These are phyloP conservation scores for Marronus borbonicus DNA, from an alignment of 2,888 invertebrate species.

Conservation along the genomic window DNA sequence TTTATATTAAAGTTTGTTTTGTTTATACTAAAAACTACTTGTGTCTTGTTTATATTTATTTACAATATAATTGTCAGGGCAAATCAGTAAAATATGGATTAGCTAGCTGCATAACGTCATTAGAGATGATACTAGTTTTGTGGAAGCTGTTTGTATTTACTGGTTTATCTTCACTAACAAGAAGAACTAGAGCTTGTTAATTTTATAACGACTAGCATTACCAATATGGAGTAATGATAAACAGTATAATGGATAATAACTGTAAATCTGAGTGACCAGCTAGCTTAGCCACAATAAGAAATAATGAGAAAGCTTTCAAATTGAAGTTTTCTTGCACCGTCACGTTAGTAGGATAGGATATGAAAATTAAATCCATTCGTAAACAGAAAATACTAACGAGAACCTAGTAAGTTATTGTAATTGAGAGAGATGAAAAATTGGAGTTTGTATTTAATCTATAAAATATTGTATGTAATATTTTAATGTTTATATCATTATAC, in stretches of 20 bases:
- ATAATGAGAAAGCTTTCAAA: conserved; percentile 57
- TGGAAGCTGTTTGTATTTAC: conserved; percentile 10
- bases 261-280: conserved; percentile 62
- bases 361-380: conserved; percentile 45
- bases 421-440: conserved; percentile 30
- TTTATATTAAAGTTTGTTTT: conserved; percentile 39
- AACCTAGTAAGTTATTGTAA: conserved; percentile 44
- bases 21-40: conserved; percentile 34
- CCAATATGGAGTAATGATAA: conserved; percentile 30
- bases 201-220: conserved; percentile 36
- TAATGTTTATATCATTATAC: conserved; percentile 55
- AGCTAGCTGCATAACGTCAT: not conserved
- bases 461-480: conserved; percentile 49
- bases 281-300: conserved; percentile 65
- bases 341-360: conserved; percentile 54
- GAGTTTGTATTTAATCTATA: conserved; percentile 40
- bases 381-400: conserved; percentile 26
- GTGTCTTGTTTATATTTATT: conserved; percentile 24
- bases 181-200: conserved; percentile 38
- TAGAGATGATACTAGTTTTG: not conserved
- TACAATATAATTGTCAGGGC: conserved; percentile 7
- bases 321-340: conserved; percentile 55
- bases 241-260: conserved; percentile 44
- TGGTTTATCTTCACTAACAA: conserved; percentile 32
- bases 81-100: conserved; percentile 33